A percentile compares a stretch with the other conserved stretches of the same genome.
Conservation (phyloP, 2,888 invertebrate species). For the Thecophora atra region DNA sequence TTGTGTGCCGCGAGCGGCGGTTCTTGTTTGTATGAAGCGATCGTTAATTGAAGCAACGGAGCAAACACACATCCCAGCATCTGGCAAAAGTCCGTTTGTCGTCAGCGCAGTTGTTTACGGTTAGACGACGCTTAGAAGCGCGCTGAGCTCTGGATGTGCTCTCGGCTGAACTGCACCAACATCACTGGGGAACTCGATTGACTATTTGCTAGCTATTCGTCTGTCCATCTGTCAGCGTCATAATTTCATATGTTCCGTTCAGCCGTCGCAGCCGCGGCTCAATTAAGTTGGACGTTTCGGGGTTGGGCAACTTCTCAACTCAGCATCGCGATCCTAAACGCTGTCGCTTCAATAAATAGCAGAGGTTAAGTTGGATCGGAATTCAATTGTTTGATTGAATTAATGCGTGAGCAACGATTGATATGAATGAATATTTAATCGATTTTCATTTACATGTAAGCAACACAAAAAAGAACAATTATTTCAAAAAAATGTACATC, state of each 20-base stretch:
- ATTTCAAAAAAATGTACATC: too few species aligned
- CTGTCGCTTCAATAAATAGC: constrained; percentile 23
- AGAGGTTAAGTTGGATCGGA: constrained; percentile 21
- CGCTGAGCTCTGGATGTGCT: background rate
- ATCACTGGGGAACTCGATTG: background rate
- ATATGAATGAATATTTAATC: background rate
- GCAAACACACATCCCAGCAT: background rate
- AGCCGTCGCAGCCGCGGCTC: background rate
- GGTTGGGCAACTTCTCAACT: constrained; percentile 19
- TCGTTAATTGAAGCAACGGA: background rate
- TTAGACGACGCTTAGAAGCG: background rate
- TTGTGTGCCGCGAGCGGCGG: constrained; percentile 13
- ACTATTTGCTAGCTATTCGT: background rate
- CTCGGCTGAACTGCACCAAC: background rate
- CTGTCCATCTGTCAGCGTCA: background rate
- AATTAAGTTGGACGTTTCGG: constrained; percentile 26
- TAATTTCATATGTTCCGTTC: background rate
- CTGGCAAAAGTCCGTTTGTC: constrained; percentile 9
- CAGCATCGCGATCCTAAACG: constrained; percentile 18
- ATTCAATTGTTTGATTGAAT: constrained; percentile 13
- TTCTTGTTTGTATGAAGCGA: background rate
- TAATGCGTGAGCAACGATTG: constrained; percentile 29
- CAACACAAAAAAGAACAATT: too few species aligned
- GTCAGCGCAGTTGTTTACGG: background rate
- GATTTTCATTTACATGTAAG: background rate